Percentiles rank a stretch among this genome's conserved stretches.
phyloP scores from a whole-genome alignment of 37 sponge, comb jelly and placozoan genomes.

The Agelas oroides region DNA sequence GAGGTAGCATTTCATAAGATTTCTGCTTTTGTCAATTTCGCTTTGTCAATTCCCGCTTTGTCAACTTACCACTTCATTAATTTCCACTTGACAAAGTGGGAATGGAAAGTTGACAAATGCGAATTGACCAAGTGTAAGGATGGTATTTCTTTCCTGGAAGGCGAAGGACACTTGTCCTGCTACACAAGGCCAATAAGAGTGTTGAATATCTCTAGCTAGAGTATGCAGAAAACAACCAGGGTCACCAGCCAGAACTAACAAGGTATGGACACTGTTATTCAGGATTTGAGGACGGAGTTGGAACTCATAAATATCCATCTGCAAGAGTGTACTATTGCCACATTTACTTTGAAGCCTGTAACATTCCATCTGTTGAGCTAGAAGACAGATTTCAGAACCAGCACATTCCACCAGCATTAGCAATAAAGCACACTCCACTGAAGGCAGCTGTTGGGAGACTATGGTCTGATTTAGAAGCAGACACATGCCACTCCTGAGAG shows the following conservation, averaged over 20 bases:
- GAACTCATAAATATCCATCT: conserved; percentile 23
- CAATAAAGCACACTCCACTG: conserved; percentile 16
- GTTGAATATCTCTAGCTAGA: conserved; percentile 46
- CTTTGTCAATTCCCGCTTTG: too few relatives aligned
- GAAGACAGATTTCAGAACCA: conserved; percentile 43
- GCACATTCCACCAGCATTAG: conserved; percentile 19
- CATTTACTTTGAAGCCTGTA: conserved; percentile 67
- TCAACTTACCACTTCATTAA: too few relatives aligned
- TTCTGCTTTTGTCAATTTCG: conserved; percentile 38
- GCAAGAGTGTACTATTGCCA: conserved; percentile 43
- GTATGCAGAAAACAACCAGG: conserved; percentile 27
- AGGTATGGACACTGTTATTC: conserved; percentile 46
- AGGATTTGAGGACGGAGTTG: conserved; percentile 46
- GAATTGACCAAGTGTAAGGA: too few relatives aligned
- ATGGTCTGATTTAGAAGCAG: conserved; percentile 18
- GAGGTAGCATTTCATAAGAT: too few relatives aligned
- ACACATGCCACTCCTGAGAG: conserved; percentile 53
- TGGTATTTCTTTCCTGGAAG: too few relatives aligned
- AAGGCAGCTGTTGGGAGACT: conserved; percentile 50
- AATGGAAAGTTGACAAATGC: too few relatives aligned
- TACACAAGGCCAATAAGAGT: background rate
- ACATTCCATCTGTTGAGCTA: conserved; percentile 32
- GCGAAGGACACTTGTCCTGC: too few relatives aligned
- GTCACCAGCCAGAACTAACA: conserved; percentile 48
- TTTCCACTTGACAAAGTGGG: too few relatives aligned